Evolutionary conservation across 2,888 invertebrate species (phyloP), one percentile per base, ranked within the genome.

Genomic region (Esperia sulphurella): DNA sequence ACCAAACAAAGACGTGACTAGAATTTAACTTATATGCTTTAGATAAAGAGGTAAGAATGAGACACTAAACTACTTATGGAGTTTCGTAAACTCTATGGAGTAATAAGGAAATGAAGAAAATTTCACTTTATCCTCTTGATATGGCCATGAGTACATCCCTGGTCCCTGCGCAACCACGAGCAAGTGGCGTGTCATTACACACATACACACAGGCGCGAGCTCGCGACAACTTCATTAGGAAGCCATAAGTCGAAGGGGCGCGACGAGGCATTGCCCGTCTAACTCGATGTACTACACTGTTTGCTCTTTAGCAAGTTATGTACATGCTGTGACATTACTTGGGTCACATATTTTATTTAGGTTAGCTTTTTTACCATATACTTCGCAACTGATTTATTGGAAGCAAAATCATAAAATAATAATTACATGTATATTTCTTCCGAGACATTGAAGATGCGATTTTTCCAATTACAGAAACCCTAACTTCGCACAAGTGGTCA

Each of bases 181-280:
- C 39, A 39, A 39, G 28, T 12, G 39, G 45, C 45, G 39, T 30
- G 41, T 44, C 44, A 37, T 43, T 37, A 45, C 33, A 30, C 14
- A n/a, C 40, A 29, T 33, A 45, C 62, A 61, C 55, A 63, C 58
- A 49, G 9, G 31, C 49, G 14, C 29, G 41, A 6, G 14, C 31
- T 42, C 58, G 64, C 73, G 75, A 76, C 82, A 83, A 83, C 79
- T 84, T 85, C 79, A 79, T 84, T 85, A 84, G 73, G 80, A 83
- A 83, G 78, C 79, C 79, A 75, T 83, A 83, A 79, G 79, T 71
- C 67, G 72, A 59, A 66, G 71, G 55, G 55, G 61, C 60, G 63
- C 64, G 66, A 71, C 69, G 68, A 71, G 70, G 72, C 70, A 63
- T 66, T 63, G 66, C 66, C 55, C 61, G 60, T 57, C 62, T 68